Evolutionary conservation across 2,113 vertebrate species (phyloP).

Genomic region (Osmerus eperlanus): DNA sequence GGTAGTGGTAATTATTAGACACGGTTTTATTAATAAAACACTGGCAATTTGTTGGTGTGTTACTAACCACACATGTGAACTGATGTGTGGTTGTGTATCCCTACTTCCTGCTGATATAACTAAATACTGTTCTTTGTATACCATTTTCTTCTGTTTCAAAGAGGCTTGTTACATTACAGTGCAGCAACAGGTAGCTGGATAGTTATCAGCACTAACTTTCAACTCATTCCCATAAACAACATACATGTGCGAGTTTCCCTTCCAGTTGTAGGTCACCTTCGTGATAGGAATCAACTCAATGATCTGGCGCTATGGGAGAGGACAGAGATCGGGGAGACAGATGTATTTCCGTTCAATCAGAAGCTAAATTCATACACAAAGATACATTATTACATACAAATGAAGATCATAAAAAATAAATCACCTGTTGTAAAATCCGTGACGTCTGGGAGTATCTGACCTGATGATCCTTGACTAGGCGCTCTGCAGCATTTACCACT

Average conservation of each 20-base stretch:
- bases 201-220: constrained; percentile 66
- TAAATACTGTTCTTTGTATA: background rate
- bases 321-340: constrained; percentile 8
- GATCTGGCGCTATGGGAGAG: constrained; percentile 70
- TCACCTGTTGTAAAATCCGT: constrained; percentile 77
- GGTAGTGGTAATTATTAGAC: too few relatives aligned
- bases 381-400: background rate
- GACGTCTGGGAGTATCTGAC: constrained; percentile 56
- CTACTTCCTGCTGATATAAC: too few relatives aligned
- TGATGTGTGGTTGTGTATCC: too few relatives aligned
- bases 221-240: constrained; percentile 76
- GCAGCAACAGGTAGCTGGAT: constrained; percentile 75
- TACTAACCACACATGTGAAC: too few relatives aligned
- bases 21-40: too few relatives aligned
- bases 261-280: constrained; percentile 72
- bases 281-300: constrained; percentile 78
- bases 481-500: constrained; percentile 65
- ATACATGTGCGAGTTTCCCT: constrained; percentile 64
- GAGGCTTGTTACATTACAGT: constrained; percentile 53
- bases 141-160: background rate
- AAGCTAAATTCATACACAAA: background rate
- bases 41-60: too few relatives aligned
- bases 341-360: background rate
- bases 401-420: constrained; percentile 4
- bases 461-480: constrained; percentile 71